Base-by-base conservation (phyloP, 2,888 invertebrate genomes). In the Neocrepidodera transversa region DNA sequence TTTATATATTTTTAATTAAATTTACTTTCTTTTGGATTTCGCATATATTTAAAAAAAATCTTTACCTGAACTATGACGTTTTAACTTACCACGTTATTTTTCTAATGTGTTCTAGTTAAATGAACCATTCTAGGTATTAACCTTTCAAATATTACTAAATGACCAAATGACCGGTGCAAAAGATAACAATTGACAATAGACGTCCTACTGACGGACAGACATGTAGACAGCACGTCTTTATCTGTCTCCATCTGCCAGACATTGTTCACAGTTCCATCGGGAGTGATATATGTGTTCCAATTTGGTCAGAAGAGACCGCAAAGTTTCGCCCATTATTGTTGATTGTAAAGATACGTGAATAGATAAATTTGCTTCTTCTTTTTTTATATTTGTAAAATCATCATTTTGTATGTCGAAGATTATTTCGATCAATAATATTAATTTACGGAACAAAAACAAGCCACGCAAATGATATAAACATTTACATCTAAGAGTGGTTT, bases 211-310 rank as follows among this genome's bases (percentile, higher is more conserved):
- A 16, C 17, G 38, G 38, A 38, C 38, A 38, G 38, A 38, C 17
- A 38, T 38, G 38, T 17, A 38, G 58, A 36, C 38, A 28, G 40
- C 40, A 18, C 20, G 26, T 26, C 18, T 67, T 72, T 72, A 72
- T 72, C 72, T 71, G 72, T 72, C 72, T 67, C 68, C 72, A 72
- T 72, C 72, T 72, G 72, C 32, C 66, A 68, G 66, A 68, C 66
- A 55, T 58, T 57, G 63, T 63, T 60, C 62, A 60, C 65, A 64
- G 58, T 63, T 66, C 61, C 58, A 56, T 48, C 58, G 23, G 53
- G 58, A 54, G 54, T 68, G 66, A 68, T 66, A 54, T 63, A 68
- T 68, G 65, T 53, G 63, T 63, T 59, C 59, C 66, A 66, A 65
- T 68, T 65, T 65, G 66, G 68, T 64, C 58, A 62, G 63, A 61